phyloP scores from a whole-genome alignment of 2,888 invertebrate species.

The Ophion costatus region DNA sequence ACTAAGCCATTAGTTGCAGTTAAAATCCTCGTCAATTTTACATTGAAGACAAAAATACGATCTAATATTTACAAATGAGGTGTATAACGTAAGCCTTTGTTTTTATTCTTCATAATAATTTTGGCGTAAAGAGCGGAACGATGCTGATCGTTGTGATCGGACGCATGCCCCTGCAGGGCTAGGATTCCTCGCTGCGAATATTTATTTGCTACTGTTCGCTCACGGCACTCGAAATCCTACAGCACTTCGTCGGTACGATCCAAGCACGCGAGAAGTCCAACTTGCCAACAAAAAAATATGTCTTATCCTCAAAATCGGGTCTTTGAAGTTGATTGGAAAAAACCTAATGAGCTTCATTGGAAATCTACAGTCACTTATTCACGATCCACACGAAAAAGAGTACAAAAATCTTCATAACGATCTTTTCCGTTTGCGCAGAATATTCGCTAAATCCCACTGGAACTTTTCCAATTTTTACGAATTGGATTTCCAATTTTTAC shows the following conservation, averaged over 20 bases:
- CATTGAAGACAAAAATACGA: slow-evolving; percentile 83
- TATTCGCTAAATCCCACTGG: too few species aligned
- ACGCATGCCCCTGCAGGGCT: slow-evolving; percentile 66
- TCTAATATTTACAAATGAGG: slow-evolving; percentile 83
- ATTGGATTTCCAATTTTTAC: too few species aligned
- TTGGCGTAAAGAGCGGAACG: slow-evolving; percentile 58
- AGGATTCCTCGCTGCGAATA: slow-evolving; percentile 42
- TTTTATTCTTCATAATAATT: slow-evolving; percentile 56
- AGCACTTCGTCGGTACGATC: too few species aligned
- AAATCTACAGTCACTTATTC: not conserved
- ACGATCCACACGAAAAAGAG: not conserved
- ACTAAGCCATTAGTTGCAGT: slow-evolving; percentile 81
- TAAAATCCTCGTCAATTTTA: slow-evolving; percentile 82
- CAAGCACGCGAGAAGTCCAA: too few species aligned
- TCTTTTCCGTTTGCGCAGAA: not conserved
- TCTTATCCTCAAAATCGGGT: not conserved
- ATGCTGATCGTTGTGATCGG: slow-evolving; percentile 72
- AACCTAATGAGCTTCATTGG: not conserved
- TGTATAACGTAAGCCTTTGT: slow-evolving; percentile 79
- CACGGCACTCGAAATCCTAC: not conserved
- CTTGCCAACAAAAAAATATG: not conserved
- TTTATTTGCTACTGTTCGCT: not conserved
- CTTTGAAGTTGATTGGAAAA: not conserved
- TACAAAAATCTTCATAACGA: not conserved
- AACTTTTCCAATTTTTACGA: not conserved